phyloP scores from a whole-genome alignment of 2,888 invertebrate species.

The Fragum fragum region DNA sequence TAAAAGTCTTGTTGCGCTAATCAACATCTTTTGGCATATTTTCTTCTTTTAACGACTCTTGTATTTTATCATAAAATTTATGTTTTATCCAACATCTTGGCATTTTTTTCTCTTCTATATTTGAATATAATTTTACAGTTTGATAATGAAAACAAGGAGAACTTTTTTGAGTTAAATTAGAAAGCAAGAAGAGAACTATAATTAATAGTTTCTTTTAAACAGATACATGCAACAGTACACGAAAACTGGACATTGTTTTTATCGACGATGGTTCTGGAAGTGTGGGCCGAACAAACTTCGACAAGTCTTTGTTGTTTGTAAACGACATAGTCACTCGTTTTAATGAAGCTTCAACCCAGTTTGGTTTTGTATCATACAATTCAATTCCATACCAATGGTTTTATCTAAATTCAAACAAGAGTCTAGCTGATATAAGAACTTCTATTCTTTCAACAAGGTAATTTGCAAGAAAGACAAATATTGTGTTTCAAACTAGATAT shows the following conservation, averaged over 20 bases:
- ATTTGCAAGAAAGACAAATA: too few relatives aligned
- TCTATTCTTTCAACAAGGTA: background rate
- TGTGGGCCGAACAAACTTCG: background rate
- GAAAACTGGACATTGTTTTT: background rate
- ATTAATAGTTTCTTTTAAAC: background rate
- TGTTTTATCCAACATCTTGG: too few relatives aligned
- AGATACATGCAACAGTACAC: background rate
- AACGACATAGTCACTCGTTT: background rate
- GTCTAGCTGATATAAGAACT: background rate
- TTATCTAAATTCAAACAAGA: background rate
- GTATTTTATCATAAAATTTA: too few relatives aligned
- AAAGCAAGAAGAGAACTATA: too few relatives aligned
- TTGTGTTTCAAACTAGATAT: too few relatives aligned
- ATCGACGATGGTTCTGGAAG: constrained; percentile 13
- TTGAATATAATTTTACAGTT: too few relatives aligned
- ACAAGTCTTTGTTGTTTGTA: constrained; percentile 3
- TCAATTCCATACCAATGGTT: background rate
- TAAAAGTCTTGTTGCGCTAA: too few relatives aligned
- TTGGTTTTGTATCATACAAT: background rate
- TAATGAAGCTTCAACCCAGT: background rate
- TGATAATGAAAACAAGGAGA: too few relatives aligned
- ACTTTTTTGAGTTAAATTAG: too few relatives aligned
- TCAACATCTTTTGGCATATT: too few relatives aligned
- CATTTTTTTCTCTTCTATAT: too few relatives aligned
- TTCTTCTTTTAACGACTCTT: too few relatives aligned